Evolutionary conservation across 2,113 vertebrate genomes (phyloP).

Genomic region (Percina caprodes): DNA sequence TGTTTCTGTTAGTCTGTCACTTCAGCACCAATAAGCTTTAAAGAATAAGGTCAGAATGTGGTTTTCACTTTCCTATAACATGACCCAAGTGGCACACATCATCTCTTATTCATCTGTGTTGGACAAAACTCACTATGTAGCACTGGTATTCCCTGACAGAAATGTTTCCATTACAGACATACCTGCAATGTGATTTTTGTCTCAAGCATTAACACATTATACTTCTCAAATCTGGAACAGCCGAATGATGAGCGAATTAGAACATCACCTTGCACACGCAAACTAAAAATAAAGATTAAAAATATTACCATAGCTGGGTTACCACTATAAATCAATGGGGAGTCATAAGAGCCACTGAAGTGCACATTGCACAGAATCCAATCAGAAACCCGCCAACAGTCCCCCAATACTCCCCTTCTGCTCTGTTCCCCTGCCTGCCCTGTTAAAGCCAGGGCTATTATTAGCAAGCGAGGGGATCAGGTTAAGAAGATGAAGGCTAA

Average conservation of each 20-base stretch:
- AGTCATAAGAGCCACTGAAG: constrained; percentile 40
- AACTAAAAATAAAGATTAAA: constrained; percentile 43
- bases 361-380: constrained; percentile 51
- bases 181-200: neutral
- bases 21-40: constrained; percentile 10
- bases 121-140: neutral
- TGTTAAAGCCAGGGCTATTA: constrained; percentile 58
- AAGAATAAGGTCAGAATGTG: constrained; percentile 12
- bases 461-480: constrained; percentile 50
- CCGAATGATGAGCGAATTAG: neutral
- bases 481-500: constrained; percentile 57
- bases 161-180: neutral
- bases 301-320: constrained; percentile 19
- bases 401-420: constrained; percentile 33
- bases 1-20: constrained; percentile 8
- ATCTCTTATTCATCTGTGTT: neutral
- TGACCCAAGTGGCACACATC: neutral
- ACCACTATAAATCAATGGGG: constrained; percentile 45
- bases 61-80: neutral
- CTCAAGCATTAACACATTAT: neutral
- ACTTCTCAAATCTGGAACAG: neutral
- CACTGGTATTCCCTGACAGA: too few species aligned
- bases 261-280: neutral
- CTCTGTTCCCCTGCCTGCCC: constrained; percentile 54
- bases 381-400: constrained; percentile 50